Conservation (phyloP, 2,797 vertebrate genomes). For the Emydoidea blandingii region DNA sequence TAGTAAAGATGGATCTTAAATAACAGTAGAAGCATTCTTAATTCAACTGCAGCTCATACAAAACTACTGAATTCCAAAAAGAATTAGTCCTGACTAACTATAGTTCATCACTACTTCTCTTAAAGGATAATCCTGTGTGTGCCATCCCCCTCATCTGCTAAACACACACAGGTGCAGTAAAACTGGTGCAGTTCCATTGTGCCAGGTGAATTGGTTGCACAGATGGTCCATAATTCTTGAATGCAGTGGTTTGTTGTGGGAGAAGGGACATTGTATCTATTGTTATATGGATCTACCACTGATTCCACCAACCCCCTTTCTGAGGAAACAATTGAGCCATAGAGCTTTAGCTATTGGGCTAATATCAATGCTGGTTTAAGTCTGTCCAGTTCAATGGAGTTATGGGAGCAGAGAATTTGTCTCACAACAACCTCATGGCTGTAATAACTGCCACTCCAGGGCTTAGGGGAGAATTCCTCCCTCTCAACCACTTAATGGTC, state of each 20-base stretch:
- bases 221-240: background rate
- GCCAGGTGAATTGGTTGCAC: background rate
- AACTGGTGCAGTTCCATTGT: accelerated
- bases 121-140: background rate
- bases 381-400: background rate
- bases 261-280: background rate
- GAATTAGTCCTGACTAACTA: accelerated
- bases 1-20: conserved; percentile 28
- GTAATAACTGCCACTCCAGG: accelerated
- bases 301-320: accelerated
- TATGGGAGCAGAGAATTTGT: background rate
- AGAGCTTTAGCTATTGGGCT: background rate
- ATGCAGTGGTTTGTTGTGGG: accelerated
- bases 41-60: background rate
- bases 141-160: background rate
- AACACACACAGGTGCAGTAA: accelerated
- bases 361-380: accelerated
- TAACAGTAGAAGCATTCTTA: background rate
- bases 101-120: background rate
- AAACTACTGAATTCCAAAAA: conserved; percentile 13
- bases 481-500: accelerated
- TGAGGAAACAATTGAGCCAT: background rate
- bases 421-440: background rate
- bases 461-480: background rate
- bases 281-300: background rate